Percentiles rank a stretch among this genome's conserved stretches.
Conservation (phyloP, 2,888 invertebrate genomes). For the Campoletis raptor region DNA sequence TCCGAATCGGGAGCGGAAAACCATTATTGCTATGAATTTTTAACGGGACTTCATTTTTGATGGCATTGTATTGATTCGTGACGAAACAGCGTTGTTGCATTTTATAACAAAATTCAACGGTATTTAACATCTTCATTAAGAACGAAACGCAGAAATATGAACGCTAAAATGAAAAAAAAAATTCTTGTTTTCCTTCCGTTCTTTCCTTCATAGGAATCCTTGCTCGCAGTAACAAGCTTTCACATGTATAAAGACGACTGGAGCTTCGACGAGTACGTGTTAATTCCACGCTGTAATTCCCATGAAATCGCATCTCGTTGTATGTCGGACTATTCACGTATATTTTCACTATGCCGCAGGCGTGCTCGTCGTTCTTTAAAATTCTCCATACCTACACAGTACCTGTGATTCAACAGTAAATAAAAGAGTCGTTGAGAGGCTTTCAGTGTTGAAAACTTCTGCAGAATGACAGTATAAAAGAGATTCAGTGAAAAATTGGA, state of each 20-base stretch:
- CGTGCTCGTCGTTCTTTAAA: constrained; percentile 46
- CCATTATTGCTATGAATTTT: constrained; percentile 8
- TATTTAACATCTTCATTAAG: background rate
- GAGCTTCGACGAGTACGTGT: constrained; percentile 20
- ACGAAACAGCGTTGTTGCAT: background rate
- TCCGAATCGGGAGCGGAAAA: background rate
- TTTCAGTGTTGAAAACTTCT: constrained; percentile 7
- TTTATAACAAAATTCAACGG: background rate
- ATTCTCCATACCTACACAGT: background rate
- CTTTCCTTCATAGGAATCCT: background rate
- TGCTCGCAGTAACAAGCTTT: background rate
- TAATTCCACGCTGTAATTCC: constrained; percentile 58
- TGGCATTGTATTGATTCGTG: background rate
- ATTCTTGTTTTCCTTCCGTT: background rate
- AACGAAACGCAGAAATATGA: background rate
- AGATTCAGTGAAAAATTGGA: constrained; percentile 1
- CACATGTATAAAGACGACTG: background rate
- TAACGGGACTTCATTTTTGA: background rate
- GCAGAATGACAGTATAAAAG: background rate
- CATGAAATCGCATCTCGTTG: constrained; percentile 52
- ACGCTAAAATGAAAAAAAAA: background rate
- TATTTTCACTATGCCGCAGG: constrained; percentile 14
- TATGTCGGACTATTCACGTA: constrained; percentile 30
- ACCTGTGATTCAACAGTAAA: constrained; percentile 31
- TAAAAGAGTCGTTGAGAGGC: constrained; percentile 8